A percentile compares a stretch with the other conserved stretches of the same genome.
Evolutionary conservation across 2,888 invertebrate species (phyloP).

Genomic region (Amorpha juglandis): DNA sequence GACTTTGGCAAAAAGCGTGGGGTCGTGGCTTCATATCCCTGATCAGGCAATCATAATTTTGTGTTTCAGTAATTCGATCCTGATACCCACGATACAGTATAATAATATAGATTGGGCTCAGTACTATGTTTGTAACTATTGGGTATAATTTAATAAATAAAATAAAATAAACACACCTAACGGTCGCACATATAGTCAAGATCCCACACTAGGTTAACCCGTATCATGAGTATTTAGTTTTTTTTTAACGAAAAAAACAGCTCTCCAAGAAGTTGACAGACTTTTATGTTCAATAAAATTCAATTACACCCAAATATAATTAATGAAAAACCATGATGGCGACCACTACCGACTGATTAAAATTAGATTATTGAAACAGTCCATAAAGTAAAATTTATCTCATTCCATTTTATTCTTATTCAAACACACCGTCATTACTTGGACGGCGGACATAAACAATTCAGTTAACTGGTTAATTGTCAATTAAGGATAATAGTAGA

Average conservation of each 20-base stretch:
- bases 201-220: too few relatives aligned
- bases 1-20: too few relatives aligned
- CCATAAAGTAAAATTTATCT: not conserved
- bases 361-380: not conserved
- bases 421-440: slow-evolving; percentile 28
- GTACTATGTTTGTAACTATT: too few relatives aligned
- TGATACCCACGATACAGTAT: too few relatives aligned
- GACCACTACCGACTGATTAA: not conserved
- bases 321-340: not conserved
- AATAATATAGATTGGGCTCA: too few relatives aligned
- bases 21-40: too few relatives aligned
- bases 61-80: too few relatives aligned
- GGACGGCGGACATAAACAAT: slow-evolving; percentile 75
- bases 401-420: slow-evolving; percentile 6
- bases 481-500: slow-evolving; percentile 60
- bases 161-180: too few relatives aligned
- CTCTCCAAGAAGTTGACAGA: not conserved
- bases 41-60: too few relatives aligned
- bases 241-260: not conserved
- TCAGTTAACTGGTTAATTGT: slow-evolving; percentile 78
- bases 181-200: too few relatives aligned
- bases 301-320: not conserved
- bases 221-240: too few relatives aligned
- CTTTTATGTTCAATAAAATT: not conserved
- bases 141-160: too few relatives aligned